phyloP scores from a whole-genome alignment of 2,797 vertebrate genomes.

The Sylvilagus floridanus region DNA sequence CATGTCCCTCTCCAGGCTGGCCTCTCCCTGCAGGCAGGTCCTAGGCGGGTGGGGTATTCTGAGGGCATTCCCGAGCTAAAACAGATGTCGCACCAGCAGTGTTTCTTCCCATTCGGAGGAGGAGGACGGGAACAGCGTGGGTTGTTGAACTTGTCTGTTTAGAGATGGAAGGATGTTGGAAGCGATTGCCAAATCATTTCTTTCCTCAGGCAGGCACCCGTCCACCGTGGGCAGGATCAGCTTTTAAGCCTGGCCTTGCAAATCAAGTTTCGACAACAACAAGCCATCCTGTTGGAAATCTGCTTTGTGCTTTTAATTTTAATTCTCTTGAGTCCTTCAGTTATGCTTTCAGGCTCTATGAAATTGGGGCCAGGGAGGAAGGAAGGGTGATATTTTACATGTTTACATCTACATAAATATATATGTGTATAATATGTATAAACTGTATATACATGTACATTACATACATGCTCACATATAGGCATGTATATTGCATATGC shows the following conservation, averaged over 20 bases:
- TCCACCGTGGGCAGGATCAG: constrained; percentile 34
- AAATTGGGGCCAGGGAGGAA: constrained; percentile 51
- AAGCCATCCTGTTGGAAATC: constrained; percentile 58
- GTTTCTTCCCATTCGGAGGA: constrained; percentile 78
- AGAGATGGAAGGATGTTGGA: constrained; percentile 69
- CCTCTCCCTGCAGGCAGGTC: neutral
- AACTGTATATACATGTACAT: neutral
- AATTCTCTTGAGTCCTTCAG: constrained; percentile 60
- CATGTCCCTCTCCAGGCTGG: no score
- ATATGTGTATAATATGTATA: neutral
- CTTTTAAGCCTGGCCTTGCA: constrained; percentile 58
- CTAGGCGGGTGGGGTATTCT: constrained; percentile 10
- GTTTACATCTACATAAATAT: neutral
- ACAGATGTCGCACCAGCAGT: constrained; percentile 78
- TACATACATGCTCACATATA: no score
- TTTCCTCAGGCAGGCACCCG: constrained; percentile 52
- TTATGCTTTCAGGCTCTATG: constrained; percentile 37
- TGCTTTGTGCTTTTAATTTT: constrained; percentile 59
- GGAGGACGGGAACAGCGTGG: constrained; percentile 78
- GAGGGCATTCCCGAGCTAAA: constrained; percentile 69
- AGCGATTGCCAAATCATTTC: constrained; percentile 52
- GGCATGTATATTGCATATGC: neutral
- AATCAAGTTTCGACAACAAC: constrained; percentile 65
- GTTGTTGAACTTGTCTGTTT: constrained; percentile 73
- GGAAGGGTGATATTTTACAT: neutral